Evolutionary conservation across 2,797 vertebrate species (phyloP).

Genomic region (Diceros bicornis): DNA sequence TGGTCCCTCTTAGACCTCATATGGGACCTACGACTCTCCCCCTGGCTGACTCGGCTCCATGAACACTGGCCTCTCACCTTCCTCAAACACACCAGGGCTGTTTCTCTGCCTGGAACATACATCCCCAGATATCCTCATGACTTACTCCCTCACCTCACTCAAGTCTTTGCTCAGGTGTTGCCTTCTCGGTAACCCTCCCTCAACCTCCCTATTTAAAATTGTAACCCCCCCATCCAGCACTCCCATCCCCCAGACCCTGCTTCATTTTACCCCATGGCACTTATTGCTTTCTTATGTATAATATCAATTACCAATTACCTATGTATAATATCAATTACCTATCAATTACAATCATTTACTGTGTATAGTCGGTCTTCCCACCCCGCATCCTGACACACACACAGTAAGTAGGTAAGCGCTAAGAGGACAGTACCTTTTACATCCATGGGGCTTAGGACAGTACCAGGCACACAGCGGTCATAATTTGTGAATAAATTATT

Average conservation of each 20-base stretch:
- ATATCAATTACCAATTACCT: background rate
- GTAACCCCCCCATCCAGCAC: background rate
- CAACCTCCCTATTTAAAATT: background rate
- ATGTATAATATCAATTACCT: background rate
- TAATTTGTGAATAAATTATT: background rate
- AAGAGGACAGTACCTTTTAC: background rate
- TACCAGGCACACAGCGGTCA: background rate
- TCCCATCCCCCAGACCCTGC: background rate
- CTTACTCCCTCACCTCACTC: background rate
- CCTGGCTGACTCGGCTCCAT: too few relatives aligned
- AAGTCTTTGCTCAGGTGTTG: background rate
- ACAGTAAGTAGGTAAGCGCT: background rate
- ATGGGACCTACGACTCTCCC: background rate
- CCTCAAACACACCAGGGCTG: background rate
- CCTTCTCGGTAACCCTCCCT: background rate
- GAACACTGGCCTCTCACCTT: fast-evolving
- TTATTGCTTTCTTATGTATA: background rate
- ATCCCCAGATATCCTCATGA: background rate
- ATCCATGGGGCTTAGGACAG: too few relatives aligned
- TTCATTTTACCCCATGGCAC: background rate
- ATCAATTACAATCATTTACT: background rate
- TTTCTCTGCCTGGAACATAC: background rate
- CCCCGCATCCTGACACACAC: background rate
- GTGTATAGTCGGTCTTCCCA: background rate
- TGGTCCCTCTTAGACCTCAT: background rate